A percentile compares a stretch with the other conserved stretches of the same genome.
Conservation (phyloP, 2,888 invertebrate genomes). For the Hecatera dysodea region DNA sequence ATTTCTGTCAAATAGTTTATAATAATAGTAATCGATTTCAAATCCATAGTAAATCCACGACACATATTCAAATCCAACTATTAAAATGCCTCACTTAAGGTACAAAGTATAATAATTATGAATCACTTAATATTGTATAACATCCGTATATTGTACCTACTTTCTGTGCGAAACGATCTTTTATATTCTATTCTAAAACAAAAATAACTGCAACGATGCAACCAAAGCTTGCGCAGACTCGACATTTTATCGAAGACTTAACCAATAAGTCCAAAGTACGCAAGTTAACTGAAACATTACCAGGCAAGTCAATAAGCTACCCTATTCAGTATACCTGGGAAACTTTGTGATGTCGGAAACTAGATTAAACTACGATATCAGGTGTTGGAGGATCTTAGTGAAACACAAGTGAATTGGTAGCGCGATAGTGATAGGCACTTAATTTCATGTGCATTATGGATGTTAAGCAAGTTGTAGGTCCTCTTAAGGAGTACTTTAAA, state of each 20-base stretch:
- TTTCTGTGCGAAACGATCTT: no score
- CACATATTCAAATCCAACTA: not conserved
- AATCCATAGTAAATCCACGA: no score
- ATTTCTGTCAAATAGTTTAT: not conserved
- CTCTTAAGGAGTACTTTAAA: not conserved
- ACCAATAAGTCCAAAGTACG: constrained; percentile 51
- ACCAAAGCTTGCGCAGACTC: not conserved
- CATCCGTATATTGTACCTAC: no score
- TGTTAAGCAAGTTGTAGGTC: not conserved
- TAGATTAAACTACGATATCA: constrained; percentile 33
- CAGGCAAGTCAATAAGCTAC: constrained; percentile 71
- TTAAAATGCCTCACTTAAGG: no score
- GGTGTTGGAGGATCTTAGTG: constrained; percentile 21
- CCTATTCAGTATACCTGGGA: constrained; percentile 38
- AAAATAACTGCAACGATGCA: no score
- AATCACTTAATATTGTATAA: no score
- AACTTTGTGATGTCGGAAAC: constrained; percentile 46
- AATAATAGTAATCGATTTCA: not conserved
- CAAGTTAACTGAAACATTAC: constrained; percentile 73
- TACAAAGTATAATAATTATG: no score
- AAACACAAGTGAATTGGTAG: not conserved
- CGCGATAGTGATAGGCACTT: not conserved
- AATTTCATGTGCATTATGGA: not conserved
- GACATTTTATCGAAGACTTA: constrained; percentile 45
- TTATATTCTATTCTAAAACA: no score